Conservation (phyloP, 2,113 vertebrate species). For the Nycticryphes semicollaris region DNA sequence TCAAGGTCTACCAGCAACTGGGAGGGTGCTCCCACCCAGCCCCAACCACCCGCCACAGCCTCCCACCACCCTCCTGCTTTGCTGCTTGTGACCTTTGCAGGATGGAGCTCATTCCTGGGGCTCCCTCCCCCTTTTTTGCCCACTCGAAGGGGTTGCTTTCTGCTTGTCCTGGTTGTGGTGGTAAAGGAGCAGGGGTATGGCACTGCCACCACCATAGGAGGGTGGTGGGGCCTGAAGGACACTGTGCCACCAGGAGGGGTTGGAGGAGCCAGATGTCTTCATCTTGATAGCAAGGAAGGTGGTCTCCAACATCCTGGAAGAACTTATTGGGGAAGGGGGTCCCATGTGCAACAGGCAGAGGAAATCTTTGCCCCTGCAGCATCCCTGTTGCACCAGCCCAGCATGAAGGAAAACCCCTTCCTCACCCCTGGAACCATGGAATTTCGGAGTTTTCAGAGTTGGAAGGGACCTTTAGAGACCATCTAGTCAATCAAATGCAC, state of each 20-base stretch:
- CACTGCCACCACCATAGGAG: background rate
- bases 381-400: background rate
- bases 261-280: background rate
- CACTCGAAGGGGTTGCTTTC: rapidly evolving
- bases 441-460: too few relatives aligned
- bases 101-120: background rate
- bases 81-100: background rate
- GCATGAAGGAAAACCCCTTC: background rate
- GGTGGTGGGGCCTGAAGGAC: background rate
- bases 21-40: background rate
- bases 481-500: background rate
- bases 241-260: background rate
- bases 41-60: rapidly evolving
- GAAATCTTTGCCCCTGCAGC: background rate
- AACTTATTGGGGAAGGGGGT: background rate
- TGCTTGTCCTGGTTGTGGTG: background rate
- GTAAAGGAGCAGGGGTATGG: background rate
- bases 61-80: background rate
- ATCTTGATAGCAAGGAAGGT: background rate
- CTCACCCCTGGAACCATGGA: background rate
- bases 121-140: background rate
- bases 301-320: background rate
- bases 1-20: rapidly evolving
- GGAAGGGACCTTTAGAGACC: too few relatives aligned
- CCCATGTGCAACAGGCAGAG: rapidly evolving